A percentile compares a stretch with the other conserved stretches of the same genome.
phyloP scores from a whole-genome alignment of 2,797 vertebrate species.

The Cryptoblepharus egeriae region DNA sequence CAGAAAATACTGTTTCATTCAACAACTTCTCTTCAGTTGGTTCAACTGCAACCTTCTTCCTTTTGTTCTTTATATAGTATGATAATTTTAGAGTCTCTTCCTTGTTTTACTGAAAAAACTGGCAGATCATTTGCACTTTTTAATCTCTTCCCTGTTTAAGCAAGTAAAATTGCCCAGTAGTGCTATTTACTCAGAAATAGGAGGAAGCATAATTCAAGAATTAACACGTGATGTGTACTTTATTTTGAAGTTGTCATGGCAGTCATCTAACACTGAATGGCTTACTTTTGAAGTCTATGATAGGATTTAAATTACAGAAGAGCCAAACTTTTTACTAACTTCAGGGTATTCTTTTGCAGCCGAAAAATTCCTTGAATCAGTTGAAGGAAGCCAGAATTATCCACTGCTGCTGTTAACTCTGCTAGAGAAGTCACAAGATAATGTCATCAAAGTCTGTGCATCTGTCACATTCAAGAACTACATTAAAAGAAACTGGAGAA shows the following conservation, averaged over 20 bases:
- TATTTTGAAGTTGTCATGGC: slow-evolving; percentile 25
- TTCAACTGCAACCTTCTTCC: neutral
- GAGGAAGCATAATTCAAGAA: slow-evolving; percentile 20
- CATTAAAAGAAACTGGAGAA: slow-evolving; percentile 99
- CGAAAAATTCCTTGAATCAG: slow-evolving; percentile 97
- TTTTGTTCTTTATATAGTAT: neutral
- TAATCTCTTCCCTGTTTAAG: neutral
- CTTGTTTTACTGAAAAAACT: neutral
- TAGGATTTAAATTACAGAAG: neutral
- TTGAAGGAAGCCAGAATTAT: slow-evolving; percentile 97
- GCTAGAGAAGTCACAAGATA: slow-evolving; percentile 95
- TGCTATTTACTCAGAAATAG: slow-evolving; percentile 18
- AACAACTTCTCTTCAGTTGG: too few relatives aligned
- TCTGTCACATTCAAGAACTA: slow-evolving; percentile 99
- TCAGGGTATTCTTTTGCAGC: slow-evolving; percentile 79
- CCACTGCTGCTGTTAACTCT: slow-evolving; percentile 90
- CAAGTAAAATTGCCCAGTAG: neutral
- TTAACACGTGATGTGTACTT: slow-evolving; percentile 11
- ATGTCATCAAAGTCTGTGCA: slow-evolving; percentile 95
- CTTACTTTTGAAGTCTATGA: fast-evolving
- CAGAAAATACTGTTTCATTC: neutral
- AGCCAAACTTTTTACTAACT: slow-evolving; percentile 22
- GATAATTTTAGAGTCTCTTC: neutral
- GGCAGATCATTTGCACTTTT: too few relatives aligned
- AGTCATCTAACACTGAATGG: neutral